Evolutionary conservation across 2,113 vertebrate genomes (phyloP).

Genomic region (Percina caprodes): DNA sequence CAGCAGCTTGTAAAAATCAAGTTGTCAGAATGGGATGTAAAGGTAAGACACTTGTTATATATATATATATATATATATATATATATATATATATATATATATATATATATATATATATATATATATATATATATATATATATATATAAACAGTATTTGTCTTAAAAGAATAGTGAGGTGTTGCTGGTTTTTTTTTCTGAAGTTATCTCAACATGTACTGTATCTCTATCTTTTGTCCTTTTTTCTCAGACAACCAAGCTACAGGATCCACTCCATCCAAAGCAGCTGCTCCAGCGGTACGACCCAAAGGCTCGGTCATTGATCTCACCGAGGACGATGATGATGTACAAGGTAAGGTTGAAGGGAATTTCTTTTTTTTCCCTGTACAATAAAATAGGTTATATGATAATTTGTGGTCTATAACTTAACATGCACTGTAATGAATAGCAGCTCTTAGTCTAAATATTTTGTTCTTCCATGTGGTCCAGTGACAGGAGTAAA

Average conservation of each 20-base stretch:
- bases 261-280: constrained; percentile 72
- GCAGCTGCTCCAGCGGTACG: constrained; percentile 57
- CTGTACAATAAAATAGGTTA: not conserved
- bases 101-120: no score
- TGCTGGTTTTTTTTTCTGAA: not conserved
- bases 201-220: not conserved
- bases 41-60: not conserved
- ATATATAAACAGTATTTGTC: not conserved
- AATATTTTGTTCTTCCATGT: constrained; percentile 11
- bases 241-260: constrained; percentile 81
- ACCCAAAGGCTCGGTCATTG: constrained; percentile 84
- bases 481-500: constrained; percentile 84
- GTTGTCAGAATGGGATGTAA: not conserved
- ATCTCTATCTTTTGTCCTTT: not conserved
- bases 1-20: not conserved
- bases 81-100: no score
- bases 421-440: not conserved
- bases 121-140: no score
- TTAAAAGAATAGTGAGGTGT: not conserved
- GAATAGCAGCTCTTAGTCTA: constrained; percentile 9
- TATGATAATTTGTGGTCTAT: not conserved
- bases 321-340: constrained; percentile 87
- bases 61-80: no score
- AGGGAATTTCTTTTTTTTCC: no score
- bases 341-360: constrained; percentile 82